phyloP scores from a whole-genome alignment of 2,797 vertebrate genomes.

The Enoplosus armatus region DNA sequence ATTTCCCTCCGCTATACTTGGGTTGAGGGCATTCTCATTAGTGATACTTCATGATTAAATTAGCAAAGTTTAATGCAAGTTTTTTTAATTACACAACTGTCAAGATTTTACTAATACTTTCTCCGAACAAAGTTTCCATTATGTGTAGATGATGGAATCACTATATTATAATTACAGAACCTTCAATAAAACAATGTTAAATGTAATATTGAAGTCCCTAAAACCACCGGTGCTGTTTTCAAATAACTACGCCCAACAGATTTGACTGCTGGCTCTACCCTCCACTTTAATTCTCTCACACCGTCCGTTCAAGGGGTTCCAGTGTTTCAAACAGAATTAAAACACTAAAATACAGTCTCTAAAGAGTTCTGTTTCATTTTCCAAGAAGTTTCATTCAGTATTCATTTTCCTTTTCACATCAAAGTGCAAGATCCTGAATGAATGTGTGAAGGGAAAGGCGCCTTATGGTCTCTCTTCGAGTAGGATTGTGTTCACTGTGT shows the following conservation, averaged over 20 bases:
- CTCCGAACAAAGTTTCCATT: neutral
- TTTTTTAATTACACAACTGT: constrained; percentile 46
- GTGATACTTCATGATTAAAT: constrained; percentile 49
- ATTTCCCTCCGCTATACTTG: constrained; percentile 50
- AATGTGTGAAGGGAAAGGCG: neutral
- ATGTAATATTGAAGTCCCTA: constrained; percentile 3
- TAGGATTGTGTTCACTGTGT: neutral
- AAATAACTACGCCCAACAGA: neutral
- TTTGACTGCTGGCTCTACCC: neutral
- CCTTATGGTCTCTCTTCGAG: neutral
- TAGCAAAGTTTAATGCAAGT: constrained; percentile 30
- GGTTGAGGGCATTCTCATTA: constrained; percentile 55
- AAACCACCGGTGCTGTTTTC: neutral
- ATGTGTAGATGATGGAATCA: neutral
- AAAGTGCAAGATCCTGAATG: neutral
- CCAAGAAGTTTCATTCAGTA: constrained; percentile 17
- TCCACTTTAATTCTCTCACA: neutral
- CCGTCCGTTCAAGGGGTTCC: constrained; percentile 8
- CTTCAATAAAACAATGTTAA: neutral
- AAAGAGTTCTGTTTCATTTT: neutral
- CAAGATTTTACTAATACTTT: constrained; percentile 24
- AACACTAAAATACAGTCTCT: neutral
- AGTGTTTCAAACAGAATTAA: constrained; percentile 38
- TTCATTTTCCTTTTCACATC: constrained; percentile 23
- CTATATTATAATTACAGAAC: neutral